Percentiles rank a stretch among this genome's conserved stretches.
phyloP scores from a whole-genome alignment of 1,140 invertebrate species.

The Sitobion miscanthi region DNA sequence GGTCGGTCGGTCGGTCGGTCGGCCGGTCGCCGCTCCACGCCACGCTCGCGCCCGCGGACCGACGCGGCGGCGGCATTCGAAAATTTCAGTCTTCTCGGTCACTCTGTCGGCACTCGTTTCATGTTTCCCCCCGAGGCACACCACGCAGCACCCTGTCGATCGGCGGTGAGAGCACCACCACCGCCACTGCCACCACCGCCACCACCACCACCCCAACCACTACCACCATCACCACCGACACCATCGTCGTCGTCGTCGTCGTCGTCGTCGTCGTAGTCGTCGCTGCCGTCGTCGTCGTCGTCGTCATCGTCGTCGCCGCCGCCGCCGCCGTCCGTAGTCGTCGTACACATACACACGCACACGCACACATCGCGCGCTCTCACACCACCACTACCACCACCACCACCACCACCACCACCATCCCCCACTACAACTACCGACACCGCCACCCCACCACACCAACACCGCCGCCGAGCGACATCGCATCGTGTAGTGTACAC shows the following conservation, averaged over 20 bases:
- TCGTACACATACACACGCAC: background rate
- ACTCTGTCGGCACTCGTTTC: conserved; percentile 56
- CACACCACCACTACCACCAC: background rate
- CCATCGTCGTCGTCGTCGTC: background rate
- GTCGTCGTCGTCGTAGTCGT: background rate
- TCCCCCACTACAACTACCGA: background rate
- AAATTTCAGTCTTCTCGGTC: conserved; percentile 57
- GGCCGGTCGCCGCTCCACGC: background rate
- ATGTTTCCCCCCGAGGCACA: conserved; percentile 49
- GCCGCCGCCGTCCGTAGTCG: background rate
- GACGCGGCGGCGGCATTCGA: conserved; percentile 30
- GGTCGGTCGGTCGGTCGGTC: background rate
- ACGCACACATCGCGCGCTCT: conserved; percentile 4
- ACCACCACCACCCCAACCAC: background rate
- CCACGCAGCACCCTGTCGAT: conserved; percentile 28
- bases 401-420: too few relatives aligned
- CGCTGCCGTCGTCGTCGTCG: background rate
- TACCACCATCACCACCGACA: background rate
- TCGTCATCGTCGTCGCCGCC: background rate
- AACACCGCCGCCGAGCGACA: background rate
- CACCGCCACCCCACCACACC: background rate
- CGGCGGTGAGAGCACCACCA: conserved; percentile 37
- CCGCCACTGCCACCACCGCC: background rate
- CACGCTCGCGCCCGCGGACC: conserved; percentile 37
- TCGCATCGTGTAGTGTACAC: conserved; percentile 10